Conservation (phyloP, 1,140 invertebrate species). For the Sminthurides bifidus region DNA sequence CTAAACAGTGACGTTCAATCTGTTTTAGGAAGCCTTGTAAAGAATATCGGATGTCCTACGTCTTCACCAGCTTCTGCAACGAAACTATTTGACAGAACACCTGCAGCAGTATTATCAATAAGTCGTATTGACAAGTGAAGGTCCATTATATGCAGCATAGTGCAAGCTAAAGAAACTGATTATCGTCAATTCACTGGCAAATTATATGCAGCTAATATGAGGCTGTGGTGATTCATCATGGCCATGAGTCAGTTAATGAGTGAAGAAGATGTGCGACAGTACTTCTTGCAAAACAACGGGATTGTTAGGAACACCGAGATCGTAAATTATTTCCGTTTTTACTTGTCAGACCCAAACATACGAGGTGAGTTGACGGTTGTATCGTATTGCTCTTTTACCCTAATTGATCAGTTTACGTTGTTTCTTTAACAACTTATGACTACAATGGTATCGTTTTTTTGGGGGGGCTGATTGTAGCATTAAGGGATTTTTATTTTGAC, state of each 20-base stretch:
- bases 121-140: too few species aligned
- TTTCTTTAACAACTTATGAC: not conserved
- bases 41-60: too few species aligned
- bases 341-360: constrained; percentile 28
- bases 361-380: constrained; percentile 19
- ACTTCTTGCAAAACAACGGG: constrained; percentile 30
- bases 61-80: too few species aligned
- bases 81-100: too few species aligned
- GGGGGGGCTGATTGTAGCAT: not conserved
- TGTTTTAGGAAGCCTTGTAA: too few species aligned
- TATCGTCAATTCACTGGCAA: not conserved
- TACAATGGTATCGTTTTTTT: not conserved
- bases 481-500: not conserved
- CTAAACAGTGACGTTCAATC: too few species aligned
- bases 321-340: constrained; percentile 27
- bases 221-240: not conserved
- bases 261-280: constrained; percentile 28
- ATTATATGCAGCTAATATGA: not conserved
- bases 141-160: too few species aligned
- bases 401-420: not conserved
- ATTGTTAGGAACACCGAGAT: constrained; percentile 30
- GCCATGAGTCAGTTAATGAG: constrained; percentile 16
- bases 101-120: too few species aligned
- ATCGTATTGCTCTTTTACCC: not conserved
- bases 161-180: too few species aligned